These are phyloP conservation scores for human DNA, from an alignment of 2,113 vertebrate species.

Conservation along the genomic window DNA sequence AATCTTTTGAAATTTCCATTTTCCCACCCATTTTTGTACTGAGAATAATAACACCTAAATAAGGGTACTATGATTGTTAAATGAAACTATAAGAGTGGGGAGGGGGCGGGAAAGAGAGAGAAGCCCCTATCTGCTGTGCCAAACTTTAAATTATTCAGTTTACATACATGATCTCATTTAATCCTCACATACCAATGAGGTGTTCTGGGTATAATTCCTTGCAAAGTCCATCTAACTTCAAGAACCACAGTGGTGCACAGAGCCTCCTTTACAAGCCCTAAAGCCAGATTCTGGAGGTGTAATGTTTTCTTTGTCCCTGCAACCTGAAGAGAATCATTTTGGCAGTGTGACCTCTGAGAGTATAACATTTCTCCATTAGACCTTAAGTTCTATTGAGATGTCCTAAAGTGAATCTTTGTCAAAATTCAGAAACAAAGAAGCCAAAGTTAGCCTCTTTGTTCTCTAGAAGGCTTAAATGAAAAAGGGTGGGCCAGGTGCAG, in stretches of 20 bases:
- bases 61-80: not conserved
- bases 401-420: not conserved
- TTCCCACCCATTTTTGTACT: not conserved
- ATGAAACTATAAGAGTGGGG: not conserved
- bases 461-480: not conserved
- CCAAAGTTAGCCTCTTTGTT: not conserved
- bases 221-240: not conserved
- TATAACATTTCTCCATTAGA: not conserved
- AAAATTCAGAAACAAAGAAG: slow-evolving; percentile 3
- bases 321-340: not conserved
- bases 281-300: not conserved
- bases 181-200: not conserved
- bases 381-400: not conserved
- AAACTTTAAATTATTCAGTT: not conserved
- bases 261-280: not conserved
- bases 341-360: slow-evolving; percentile 22
- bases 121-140: not conserved
- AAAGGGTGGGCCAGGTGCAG: fast-evolving
- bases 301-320: not conserved
- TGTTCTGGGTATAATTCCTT: not conserved
- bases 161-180: not conserved
- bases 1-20: not conserved
- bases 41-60: not conserved
- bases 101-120: not conserved
- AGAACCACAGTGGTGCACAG: not conserved